Evolutionary conservation across 2,888 invertebrate genomes (phyloP).

Genomic region (Morpho achilles): DNA sequence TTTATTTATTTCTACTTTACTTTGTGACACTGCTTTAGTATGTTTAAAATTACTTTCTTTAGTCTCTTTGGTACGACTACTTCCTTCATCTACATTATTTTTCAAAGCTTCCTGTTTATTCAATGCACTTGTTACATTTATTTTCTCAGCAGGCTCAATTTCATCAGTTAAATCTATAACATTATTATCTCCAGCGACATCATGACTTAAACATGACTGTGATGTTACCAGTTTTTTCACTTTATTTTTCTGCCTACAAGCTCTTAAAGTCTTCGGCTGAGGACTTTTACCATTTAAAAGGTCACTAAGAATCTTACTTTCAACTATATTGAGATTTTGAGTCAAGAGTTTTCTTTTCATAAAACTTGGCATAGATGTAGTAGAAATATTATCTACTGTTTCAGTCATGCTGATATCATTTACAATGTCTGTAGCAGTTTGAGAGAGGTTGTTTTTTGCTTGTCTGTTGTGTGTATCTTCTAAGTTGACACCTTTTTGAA

Average conservation of each 20-base stretch:
- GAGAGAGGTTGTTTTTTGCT: constrained; percentile 14
- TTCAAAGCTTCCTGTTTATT: constrained; percentile 38
- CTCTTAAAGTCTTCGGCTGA: constrained; percentile 38
- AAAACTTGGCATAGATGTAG: constrained; percentile 61
- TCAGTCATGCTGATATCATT: constrained; percentile 17
- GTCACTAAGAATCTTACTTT: constrained; percentile 47
- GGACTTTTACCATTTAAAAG: constrained; percentile 45
- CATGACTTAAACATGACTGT: constrained; percentile 57
- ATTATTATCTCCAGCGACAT: constrained; percentile 50
- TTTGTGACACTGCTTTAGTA: constrained; percentile 13
- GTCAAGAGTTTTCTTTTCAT: constrained; percentile 67
- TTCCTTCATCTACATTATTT: constrained; percentile 34
- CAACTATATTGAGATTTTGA: constrained; percentile 59
- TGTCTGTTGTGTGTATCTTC: constrained; percentile 22
- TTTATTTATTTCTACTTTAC: constrained; percentile 28
- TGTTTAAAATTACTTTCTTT: too few relatives aligned
- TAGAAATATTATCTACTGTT: constrained; percentile 32
- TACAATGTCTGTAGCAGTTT: constrained; percentile 24
- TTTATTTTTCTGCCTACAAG: constrained; percentile 56
- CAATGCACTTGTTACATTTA: constrained; percentile 48
- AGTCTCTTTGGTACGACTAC: too few relatives aligned
- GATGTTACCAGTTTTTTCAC: constrained; percentile 51
- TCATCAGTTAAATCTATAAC: constrained; percentile 62
- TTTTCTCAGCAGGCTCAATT: constrained; percentile 57
- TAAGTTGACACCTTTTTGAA: too few relatives aligned